Evolutionary conservation across 2,113 vertebrate species (phyloP), one percentile per base, ranked within the genome.

Genomic region (Macquaria australasica): DNA sequence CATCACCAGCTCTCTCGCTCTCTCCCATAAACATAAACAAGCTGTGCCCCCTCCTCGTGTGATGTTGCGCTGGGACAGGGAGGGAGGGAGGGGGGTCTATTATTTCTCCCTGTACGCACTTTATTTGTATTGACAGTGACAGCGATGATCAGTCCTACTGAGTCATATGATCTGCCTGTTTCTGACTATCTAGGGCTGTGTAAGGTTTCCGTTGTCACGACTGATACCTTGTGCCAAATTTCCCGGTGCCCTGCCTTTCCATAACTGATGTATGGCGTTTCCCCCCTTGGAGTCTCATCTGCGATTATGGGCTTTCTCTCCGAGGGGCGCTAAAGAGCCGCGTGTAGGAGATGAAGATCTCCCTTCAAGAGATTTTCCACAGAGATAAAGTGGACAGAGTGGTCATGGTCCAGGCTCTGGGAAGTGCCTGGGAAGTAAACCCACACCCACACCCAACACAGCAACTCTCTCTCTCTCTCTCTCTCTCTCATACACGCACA

Each of bases 281-380:
- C 75, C 72, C 82, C 87, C 93, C 87, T 87, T 20, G n/a, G 92
- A 95, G 93, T 95, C 85, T 14, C 74, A 20, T 89, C 87, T 96
- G 96, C 94, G 88, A 95, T 96, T 92, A 91, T 94, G 62, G 82
- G 8, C 87, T 87, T 94, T 89, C 94, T 96, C 97, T 97, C 96
- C 88, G 94, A 97, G 97, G 96, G 98, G 97, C 97, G 97, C 97
- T 96, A 97, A 95, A 96, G 97, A 97, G 97, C 97, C 90, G 88
- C 95, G 87, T 79, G 94, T 88, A 87, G 81, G 82, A 88, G 88
- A 90, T 87, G 77, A 81, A 81, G 81, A 89, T 91, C 88, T 91
- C 72, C 87, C 50, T 58, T 84, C 75, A 81, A 72, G 78, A 91
- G 86, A 90, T 91, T 88, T 73, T 76, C 82, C 83, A 67, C 18